Evolutionary conservation across 2,113 vertebrate genomes (phyloP), one percentile per base, ranked within the genome.

Genomic region (Telmatochromis sp.): DNA sequence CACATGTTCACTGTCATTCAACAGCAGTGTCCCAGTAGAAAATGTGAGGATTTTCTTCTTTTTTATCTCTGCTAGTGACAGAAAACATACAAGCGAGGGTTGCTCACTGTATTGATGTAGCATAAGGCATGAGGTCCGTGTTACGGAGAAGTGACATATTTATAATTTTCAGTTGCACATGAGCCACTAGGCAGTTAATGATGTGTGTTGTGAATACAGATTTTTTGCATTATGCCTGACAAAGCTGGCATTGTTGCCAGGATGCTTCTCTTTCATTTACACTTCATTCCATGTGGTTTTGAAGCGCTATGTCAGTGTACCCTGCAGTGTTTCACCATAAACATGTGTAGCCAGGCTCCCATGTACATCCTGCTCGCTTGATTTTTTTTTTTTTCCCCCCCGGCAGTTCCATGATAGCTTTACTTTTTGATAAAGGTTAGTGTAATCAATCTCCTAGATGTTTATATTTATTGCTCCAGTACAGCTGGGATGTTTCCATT

Each of bases 341-440:
- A 81, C 68, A 31, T 58, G 60, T 70, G 35, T 82, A 35, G 14
- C 86, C 40, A 53, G 40, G 63, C 17, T 33, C 83, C 42, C 60
- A 60, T 82, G 65, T 79, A 88, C 86, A 79, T 60, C 81, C 75
- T 51, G 51, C 33, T 85, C 28, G 28, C 28, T 51, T 70, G 60
- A 42, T 42, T 70, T 28, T 40, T 33, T 40, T n/a, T n/a, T 40
- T 19, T 33, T 40, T 26, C 2, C 12, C 12, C 42, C 2, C 45
- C 60, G 8, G 28, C 45, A 68, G 6, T 83, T 82, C 55, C 57
- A 54, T 80, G n/a, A 89, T 78, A 86, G 63, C 60, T 82, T 88
- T 84, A 40, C 65, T 91, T 93, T 37, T 93, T 93, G 92, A 87
- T 88, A 95, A 93, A 94, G 93, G 90, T 95, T 94, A 82, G 89